Percentiles rank a stretch among this genome's conserved stretches.
These are phyloP conservation scores for Clavelina lepadiformis DNA, from an alignment of 23 tunicate genomes.

Conservation along the genomic window DNA sequence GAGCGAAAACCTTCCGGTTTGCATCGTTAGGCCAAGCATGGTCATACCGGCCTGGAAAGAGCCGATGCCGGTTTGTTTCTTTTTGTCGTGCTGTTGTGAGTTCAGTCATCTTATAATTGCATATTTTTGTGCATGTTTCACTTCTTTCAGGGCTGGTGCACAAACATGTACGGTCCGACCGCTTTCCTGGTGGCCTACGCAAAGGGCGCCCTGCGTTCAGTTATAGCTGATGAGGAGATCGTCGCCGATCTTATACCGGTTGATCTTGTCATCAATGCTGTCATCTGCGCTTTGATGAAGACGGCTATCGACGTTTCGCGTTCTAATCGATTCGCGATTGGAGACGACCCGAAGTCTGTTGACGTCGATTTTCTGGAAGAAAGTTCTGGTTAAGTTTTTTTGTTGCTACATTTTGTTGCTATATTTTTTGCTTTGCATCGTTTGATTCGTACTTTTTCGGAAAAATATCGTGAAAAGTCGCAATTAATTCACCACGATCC, in stretches of 20 bases:
- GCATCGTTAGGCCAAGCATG: conserved; percentile 84
- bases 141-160: conserved; percentile 58
- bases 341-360: no score
- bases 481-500: no score
- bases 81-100: neutral
- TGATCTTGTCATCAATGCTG: conserved; percentile 65
- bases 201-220: conserved; percentile 43
- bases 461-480: no score
- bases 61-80: conserved; percentile 67
- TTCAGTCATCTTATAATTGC: neutral
- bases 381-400: no score
- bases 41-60: conserved; percentile 65
- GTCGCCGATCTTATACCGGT: conserved; percentile 66
- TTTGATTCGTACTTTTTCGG: no score
- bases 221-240: conserved; percentile 30
- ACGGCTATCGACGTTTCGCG: conserved; percentile 29
- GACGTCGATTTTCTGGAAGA: no score
- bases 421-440: no score
- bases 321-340: neutral
- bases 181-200: conserved; percentile 60
- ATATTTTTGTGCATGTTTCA: neutral
- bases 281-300: conserved; percentile 53
- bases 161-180: conserved; percentile 70
- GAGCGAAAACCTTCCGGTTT: conserved; percentile 62
- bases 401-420: no score